Base-by-base conservation (phyloP, 2,113 vertebrate genomes). In the Aptenodytes patagonicus region DNA sequence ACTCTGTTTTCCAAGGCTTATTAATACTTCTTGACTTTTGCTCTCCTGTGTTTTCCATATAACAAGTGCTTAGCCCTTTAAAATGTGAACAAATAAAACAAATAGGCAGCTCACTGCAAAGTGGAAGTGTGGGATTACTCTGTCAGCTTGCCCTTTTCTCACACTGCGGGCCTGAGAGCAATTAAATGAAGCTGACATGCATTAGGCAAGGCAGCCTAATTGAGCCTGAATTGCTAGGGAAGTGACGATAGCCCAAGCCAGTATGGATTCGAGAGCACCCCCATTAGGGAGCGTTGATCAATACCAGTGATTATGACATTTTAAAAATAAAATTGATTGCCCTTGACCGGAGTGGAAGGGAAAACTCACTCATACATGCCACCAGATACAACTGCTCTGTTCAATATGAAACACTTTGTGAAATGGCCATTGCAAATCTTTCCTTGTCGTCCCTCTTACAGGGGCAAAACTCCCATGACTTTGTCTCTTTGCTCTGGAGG, bases 271-370 rank as follows among this genome's bases (percentile, higher is more conserved):
- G 0, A 47, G 62, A 70, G 87, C 83, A 85, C 54, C 88, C 52
- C 75, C 21, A 21, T 85, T 76, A 93, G 77, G 69, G 61, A 82
- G 17, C 5, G 0, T 65, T 66, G 91, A 97, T 96, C 95, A 89
- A 92, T 95, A 93, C 10, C 55, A 34, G 61, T 29, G 65, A 90
- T 96, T 90, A 76, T 78, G 90, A 88, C 69, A 78, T 84, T 94
- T 89, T 46, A 38, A 72, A 94, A 95, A 71, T 71, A 71, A 96
- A 90, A 93, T 64, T 76, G 87, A 93, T 91, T 83, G 92, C 77
- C 95, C 97, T 97, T 97, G 95, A 82, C 87, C 95, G 6, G 12
- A 49, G 87, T 72, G 88, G 87, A 89, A 82, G 76, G 75, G 77
- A 95, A 73, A 49, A 49, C 21, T 84, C 82, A 12, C 46, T 82